phyloP scores from a whole-genome alignment of 2,113 vertebrate species.

The Oplegnathus fasciatus region DNA sequence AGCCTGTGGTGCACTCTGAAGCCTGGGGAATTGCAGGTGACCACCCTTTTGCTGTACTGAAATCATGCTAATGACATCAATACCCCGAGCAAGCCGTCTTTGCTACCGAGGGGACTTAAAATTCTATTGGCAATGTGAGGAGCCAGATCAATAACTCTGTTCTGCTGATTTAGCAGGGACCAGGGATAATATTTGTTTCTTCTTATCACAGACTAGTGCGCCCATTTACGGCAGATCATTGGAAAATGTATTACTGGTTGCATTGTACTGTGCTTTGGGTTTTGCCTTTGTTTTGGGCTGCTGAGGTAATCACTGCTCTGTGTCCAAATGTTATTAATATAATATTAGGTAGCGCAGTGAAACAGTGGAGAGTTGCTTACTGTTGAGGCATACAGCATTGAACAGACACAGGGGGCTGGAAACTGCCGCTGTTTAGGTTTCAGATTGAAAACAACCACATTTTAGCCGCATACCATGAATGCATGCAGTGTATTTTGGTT shows the following conservation, averaged over 20 bases:
- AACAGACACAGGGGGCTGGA: conserved; percentile 59
- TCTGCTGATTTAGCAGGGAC: conserved; percentile 92
- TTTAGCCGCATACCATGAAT: conserved; percentile 22
- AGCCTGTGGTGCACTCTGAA: conserved; percentile 12
- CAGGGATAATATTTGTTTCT: conserved; percentile 93
- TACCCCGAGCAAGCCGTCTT: conserved; percentile 44
- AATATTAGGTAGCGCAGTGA: conserved; percentile 56
- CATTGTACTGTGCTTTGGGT: conserved; percentile 82
- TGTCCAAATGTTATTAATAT: conserved; percentile 81
- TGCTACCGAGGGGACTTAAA: conserved; percentile 61
- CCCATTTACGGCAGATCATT: conserved; percentile 91
- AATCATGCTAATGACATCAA: conserved; percentile 77
- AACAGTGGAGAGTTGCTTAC: conserved; percentile 64
- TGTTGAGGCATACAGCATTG: conserved; percentile 64
- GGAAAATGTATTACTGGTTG: conserved; percentile 91
- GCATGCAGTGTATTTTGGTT: conserved; percentile 40
- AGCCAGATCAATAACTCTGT: conserved; percentile 92
- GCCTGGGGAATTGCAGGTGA: conserved; percentile 60
- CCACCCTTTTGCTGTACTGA: conserved; percentile 54
- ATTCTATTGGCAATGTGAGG: conserved; percentile 86
- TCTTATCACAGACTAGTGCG: conserved; percentile 89
- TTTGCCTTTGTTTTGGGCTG: conserved; percentile 87
- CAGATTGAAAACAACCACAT: conserved; percentile 80
- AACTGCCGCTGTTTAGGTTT: conserved; percentile 43
- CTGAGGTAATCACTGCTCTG: conserved; percentile 85